Evolutionary conservation across 2,113 vertebrate species (phyloP).

Genomic region (Struthio camelus): DNA sequence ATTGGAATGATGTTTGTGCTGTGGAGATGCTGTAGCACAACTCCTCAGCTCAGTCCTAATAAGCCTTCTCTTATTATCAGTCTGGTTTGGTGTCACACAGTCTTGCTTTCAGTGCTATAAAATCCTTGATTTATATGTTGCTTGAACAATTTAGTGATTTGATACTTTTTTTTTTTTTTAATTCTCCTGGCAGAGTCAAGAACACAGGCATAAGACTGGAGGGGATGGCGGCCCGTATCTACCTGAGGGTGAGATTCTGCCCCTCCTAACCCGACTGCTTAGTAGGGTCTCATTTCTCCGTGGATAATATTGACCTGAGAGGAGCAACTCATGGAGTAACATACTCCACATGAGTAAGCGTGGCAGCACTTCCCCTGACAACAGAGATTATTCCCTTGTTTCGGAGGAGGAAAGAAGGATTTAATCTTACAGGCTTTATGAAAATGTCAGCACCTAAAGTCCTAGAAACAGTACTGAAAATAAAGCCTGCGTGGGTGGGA

Average conservation of each 20-base stretch:
- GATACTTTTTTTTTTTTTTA: background rate
- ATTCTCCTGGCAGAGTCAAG: background rate
- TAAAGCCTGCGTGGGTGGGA: background rate
- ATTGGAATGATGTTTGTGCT: background rate
- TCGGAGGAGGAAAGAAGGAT: background rate
- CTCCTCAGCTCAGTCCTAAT: background rate
- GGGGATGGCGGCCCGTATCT: background rate
- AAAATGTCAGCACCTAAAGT: background rate
- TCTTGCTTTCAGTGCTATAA: background rate
- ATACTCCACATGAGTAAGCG: background rate
- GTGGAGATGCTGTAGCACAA: background rate
- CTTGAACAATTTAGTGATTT: background rate
- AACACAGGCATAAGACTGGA: background rate
- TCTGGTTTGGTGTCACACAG: background rate
- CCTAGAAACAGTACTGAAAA: background rate
- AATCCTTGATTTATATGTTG: background rate
- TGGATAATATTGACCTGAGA: background rate
- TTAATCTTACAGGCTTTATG: background rate
- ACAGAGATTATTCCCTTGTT: background rate
- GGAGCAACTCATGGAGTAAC: background rate
- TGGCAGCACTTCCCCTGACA: background rate
- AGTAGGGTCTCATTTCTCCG: background rate
- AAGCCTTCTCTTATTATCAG: background rate
- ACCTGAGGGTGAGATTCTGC: background rate
- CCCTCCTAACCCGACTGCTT: background rate